Evolutionary conservation across 2,797 vertebrate species (phyloP), one percentile per base, ranked within the genome.

Genomic region (Oreochromis mossambicus): DNA sequence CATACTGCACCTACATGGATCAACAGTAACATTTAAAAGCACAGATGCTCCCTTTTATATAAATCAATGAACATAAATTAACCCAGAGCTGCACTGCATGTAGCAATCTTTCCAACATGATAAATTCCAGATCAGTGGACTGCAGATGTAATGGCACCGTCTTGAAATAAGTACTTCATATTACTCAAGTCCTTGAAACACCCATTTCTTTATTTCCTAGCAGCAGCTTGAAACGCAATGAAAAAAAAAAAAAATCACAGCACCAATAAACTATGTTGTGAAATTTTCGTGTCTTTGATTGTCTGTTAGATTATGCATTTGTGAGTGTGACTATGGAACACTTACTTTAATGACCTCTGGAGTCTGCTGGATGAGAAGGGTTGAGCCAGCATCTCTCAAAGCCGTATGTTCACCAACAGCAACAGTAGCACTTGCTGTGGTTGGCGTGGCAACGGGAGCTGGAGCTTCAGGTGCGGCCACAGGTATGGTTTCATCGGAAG

Each of bases 311-410:
- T 9, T 52, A 15, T 79, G 17, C 24, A 73, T 80, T 73, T 82
- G 41, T 46, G n/a, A 77, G 10, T 46, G 36, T 81, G 15, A 73
- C 21, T 80, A 11, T 73, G 70, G 26, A 75, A 50, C 43, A 96
- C 98, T 97, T 97, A 99, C 98, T 95, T 98, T 97, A 92, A 99
- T 97, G 87, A 99, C 96, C 90, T 99, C 98, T 89, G 98, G 98
- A 19, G 95, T 97, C 94, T 99, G 98, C 90, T 98, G 98, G 96
- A 99, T 97, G 88, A 97, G 97, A 83, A 98, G 94, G 21, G 97
- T 89, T 19, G 98, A 96, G 77, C 96, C 93, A 8, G 92, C 86
- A 70, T 98, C 97, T 93, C 95, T 97, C 79, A 83, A 89, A 55
- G 91, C 79, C 78, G 91, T 70, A 48, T 83, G 85, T 87, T 91